Percentiles rank a stretch among this genome's conserved stretches.
Conservation (phyloP, 2,797 vertebrate species). For the Gymnocypris eckloni region DNA sequence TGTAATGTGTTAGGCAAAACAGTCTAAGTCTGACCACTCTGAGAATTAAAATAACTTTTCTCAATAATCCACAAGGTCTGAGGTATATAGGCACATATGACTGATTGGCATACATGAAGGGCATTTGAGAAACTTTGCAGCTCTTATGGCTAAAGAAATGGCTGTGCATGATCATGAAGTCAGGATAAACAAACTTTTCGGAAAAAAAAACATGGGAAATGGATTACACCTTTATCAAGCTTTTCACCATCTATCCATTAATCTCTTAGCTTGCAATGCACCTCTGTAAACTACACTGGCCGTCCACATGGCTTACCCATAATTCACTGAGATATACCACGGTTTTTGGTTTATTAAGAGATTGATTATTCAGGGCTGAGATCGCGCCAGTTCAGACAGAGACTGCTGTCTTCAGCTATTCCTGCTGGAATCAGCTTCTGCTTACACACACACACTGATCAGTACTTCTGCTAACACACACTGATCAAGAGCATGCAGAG, state of each 20-base stretch:
- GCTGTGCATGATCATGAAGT: neutral
- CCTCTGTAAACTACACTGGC: conserved; percentile 10
- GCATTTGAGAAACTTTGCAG: neutral
- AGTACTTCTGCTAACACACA: conserved; percentile 54
- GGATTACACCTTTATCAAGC: neutral
- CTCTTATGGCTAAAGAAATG: neutral
- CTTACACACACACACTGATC: conserved; percentile 57
- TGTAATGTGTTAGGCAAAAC: neutral
- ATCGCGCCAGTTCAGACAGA: conserved; percentile 37
- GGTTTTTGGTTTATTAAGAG: conserved; percentile 57
- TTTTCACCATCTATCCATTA: neutral
- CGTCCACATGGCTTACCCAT: conserved; percentile 26
- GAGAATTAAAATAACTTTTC: neutral
- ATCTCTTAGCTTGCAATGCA: neutral
- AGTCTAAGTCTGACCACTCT: neutral
- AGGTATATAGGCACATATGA: neutral
- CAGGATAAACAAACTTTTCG: neutral
- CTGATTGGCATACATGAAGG: neutral
- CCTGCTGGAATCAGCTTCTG: conserved; percentile 69
- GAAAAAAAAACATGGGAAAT: neutral
- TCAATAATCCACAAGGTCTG: neutral
- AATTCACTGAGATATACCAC: conserved; percentile 53
- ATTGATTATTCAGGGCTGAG: conserved; percentile 59
- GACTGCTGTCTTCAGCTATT: conserved; percentile 54
- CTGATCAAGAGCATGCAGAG: conserved; percentile 53